Evolutionary conservation across 2,113 vertebrate genomes (phyloP).

Genomic region (Rattus rattus): DNA sequence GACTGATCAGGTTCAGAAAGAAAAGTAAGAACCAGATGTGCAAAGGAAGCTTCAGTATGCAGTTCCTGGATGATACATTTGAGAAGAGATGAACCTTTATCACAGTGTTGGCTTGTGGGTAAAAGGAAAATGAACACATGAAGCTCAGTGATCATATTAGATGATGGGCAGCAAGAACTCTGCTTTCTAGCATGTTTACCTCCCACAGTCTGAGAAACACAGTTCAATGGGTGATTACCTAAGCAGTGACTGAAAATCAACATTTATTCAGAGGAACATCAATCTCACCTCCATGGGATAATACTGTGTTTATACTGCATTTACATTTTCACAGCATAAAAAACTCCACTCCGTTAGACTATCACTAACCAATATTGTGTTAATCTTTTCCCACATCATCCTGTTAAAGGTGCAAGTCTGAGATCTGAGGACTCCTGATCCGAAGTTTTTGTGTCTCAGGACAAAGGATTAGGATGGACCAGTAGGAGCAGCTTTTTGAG

Average conservation of each 20-base stretch:
- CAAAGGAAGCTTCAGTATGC: neutral
- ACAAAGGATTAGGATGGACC: neutral
- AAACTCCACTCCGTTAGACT: neutral
- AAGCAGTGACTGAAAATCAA: neutral
- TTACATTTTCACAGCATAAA: too few species aligned
- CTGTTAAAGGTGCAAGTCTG: neutral
- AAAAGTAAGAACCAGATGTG: neutral
- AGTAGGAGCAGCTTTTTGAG: neutral
- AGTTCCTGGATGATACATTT: neutral
- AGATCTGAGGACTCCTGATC: neutral
- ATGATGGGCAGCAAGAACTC: neutral
- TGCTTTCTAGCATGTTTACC: neutral
- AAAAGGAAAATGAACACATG: neutral
- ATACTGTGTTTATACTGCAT: neutral
- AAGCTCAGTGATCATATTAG: neutral
- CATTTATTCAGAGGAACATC: neutral
- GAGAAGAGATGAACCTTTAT: neutral
- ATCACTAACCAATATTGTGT: neutral
- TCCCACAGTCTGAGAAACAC: neutral
- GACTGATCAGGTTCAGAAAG: neutral
- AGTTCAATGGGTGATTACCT: accelerated
- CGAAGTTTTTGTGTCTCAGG: neutral
- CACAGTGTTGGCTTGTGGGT: neutral
- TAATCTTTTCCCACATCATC: neutral
- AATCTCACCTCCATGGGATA: neutral